Conservation (phyloP, 2,797 vertebrate genomes). For the Neosalanx taihuensis region DNA sequence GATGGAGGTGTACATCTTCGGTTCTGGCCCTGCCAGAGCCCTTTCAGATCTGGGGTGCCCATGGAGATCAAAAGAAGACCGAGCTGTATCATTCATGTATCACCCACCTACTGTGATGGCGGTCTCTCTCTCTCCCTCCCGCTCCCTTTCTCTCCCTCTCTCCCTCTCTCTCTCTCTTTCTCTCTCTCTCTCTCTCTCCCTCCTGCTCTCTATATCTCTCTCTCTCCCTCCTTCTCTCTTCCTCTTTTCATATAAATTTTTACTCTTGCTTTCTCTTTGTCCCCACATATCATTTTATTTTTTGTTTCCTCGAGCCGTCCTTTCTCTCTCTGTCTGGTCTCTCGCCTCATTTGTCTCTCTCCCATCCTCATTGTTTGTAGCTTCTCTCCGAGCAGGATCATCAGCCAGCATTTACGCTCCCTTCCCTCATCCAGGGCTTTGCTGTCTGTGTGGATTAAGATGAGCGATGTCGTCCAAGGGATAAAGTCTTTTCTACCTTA, state of each 20-base stretch:
- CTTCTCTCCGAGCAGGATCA: too few relatives aligned
- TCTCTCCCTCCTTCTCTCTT: background rate
- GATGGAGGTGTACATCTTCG: background rate
- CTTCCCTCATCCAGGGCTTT: background rate
- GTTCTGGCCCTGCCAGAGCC: background rate
- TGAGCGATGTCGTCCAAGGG: too few relatives aligned
- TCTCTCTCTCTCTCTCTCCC: background rate
- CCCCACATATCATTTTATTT: too few relatives aligned
- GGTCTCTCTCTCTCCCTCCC: background rate
- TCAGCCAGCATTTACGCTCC: background rate
- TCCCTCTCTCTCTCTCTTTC: background rate
- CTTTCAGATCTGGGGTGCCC: background rate
- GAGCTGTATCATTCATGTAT: slow-evolving; percentile 8
- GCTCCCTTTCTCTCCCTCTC: background rate
- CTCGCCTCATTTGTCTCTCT: too few relatives aligned
- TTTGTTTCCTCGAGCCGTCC: background rate
- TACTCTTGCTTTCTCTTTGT: background rate
- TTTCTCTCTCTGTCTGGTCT: background rate
- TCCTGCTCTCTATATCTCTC: background rate
- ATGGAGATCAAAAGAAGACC: background rate
- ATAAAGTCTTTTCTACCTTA: slow-evolving; percentile 14
- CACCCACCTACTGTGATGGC: background rate
- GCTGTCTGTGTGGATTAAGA: slow-evolving; percentile 28
- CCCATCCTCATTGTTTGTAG: too few relatives aligned
- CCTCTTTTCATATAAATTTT: background rate